Evolutionary conservation across 2,113 vertebrate genomes (phyloP).

Genomic region (Myotis lucifugus): DNA sequence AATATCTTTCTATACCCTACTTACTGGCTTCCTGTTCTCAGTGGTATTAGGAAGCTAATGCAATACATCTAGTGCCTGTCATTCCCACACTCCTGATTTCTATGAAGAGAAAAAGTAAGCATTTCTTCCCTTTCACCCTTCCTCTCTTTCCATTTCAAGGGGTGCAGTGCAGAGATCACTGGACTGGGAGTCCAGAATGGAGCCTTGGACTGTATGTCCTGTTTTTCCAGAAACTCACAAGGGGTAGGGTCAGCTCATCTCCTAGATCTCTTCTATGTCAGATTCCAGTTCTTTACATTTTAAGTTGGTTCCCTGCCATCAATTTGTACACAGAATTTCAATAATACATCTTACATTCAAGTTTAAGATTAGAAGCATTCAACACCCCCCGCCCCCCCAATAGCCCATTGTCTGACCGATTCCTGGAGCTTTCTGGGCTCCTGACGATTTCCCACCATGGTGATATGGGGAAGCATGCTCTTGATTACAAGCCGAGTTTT

Average conservation of each 20-base stretch:
- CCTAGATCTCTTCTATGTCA: conserved; percentile 5
- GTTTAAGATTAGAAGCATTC: conserved; percentile 61
- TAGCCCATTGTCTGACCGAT: conserved; percentile 74
- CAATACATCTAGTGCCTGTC: neutral
- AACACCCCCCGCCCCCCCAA: conserved; percentile 45
- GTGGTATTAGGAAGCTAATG: neutral
- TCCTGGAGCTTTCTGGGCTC: conserved; percentile 64
- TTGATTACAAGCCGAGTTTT: conserved; percentile 69
- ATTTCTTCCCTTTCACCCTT: neutral
- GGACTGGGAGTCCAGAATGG: neutral
- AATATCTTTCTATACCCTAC: conserved; percentile 45
- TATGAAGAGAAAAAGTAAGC: conserved; percentile 41
- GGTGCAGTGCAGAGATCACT: neutral
- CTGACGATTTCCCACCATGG: conserved; percentile 55
- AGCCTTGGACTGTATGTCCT: neutral
- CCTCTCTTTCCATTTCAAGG: neutral
- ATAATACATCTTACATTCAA: conserved; percentile 69
- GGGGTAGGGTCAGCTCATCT: neutral
- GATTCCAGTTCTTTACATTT: conserved; percentile 54
- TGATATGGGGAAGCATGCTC: conserved; percentile 47
- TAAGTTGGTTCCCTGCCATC: neutral
- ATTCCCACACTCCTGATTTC: conserved; percentile 13
- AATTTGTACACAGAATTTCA: conserved; percentile 67
- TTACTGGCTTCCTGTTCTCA: conserved; percentile 14
- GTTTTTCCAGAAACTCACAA: conserved; percentile 39